A percentile compares a stretch with the other conserved stretches of the same genome.
Evolutionary conservation across 2,113 vertebrate genomes (phyloP).

Genomic region (Ceyx margarethae): DNA sequence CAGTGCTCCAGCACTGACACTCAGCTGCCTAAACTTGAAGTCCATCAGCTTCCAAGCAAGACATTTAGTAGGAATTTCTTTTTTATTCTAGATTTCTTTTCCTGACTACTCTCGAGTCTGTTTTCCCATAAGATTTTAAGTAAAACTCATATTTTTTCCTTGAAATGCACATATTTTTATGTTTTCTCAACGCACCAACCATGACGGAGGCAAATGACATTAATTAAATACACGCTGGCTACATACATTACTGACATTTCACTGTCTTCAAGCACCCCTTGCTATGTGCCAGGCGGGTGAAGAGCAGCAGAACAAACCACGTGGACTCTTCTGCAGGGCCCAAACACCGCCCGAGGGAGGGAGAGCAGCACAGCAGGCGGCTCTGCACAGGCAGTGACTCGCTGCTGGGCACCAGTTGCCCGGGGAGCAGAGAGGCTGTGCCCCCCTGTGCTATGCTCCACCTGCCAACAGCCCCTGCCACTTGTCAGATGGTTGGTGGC

Average conservation of each 20-base stretch:
- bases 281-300: background rate
- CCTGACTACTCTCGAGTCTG: background rate
- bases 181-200: background rate
- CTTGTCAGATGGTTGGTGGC: background rate
- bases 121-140: background rate
- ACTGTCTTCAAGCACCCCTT: background rate
- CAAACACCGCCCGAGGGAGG: background rate
- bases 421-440: background rate
- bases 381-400: background rate
- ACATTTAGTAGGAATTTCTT: background rate
- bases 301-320: background rate
- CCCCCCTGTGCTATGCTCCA: accelerated
- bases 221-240: background rate
- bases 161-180: background rate
- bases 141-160: background rate
- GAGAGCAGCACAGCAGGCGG: background rate
- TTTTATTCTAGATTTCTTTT: background rate
- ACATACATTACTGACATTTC: background rate
- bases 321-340: background rate
- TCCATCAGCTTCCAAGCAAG: background rate
- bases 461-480: background rate
- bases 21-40: background rate
- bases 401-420: background rate
- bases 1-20: background rate
- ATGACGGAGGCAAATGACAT: background rate